Conservation (phyloP, 2,888 invertebrate species). For the Diarsia dahlii region DNA sequence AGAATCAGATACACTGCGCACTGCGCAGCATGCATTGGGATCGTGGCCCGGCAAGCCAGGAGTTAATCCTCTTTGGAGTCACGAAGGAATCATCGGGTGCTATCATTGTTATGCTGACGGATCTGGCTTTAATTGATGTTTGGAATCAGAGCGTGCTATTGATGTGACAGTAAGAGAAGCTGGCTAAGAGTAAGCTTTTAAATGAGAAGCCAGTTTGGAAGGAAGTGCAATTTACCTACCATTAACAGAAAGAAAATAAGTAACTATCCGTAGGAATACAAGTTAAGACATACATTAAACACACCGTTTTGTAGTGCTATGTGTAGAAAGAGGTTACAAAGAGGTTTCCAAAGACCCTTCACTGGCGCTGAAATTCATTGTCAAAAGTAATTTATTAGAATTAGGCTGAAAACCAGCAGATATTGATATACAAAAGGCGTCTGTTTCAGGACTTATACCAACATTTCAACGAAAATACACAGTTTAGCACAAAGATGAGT, state of each 20-base stretch:
- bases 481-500: background rate
- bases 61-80: slow-evolving; percentile 49
- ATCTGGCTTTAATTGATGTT: slow-evolving; percentile 37
- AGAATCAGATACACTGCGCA: slow-evolving; percentile 45
- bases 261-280: too few relatives aligned
- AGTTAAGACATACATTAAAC: too few relatives aligned
- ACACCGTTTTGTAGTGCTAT: too few relatives aligned
- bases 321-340: too few relatives aligned
- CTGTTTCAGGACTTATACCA: too few relatives aligned
- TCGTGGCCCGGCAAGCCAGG: slow-evolving; percentile 14
- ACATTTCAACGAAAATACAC: background rate
- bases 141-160: background rate
- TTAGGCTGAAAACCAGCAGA: background rate
- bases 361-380: background rate
- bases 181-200: background rate
- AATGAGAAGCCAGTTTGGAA: background rate
- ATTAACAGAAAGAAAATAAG: background rate
- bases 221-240: background rate
- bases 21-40: slow-evolving; percentile 39
- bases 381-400: background rate
- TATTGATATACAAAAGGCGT: background rate
- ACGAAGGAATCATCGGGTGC: slow-evolving; percentile 29
- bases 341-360: too few relatives aligned
- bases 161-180: background rate
- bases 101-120: slow-evolving; percentile 24